phyloP scores from a whole-genome alignment of 2,113 vertebrate species.

The Vidua chalybeata region DNA sequence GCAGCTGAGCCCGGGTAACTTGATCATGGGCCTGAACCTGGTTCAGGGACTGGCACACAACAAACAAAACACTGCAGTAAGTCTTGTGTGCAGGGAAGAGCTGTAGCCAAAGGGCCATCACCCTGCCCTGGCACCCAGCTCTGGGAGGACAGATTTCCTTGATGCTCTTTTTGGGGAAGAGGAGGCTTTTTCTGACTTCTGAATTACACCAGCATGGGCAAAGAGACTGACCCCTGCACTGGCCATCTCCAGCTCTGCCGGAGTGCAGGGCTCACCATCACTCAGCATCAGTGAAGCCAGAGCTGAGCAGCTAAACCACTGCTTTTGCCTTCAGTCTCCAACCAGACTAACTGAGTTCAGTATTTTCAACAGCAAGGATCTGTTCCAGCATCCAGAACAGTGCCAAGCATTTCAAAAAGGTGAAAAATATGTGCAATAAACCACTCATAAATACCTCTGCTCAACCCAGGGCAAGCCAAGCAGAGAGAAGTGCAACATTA shows the following conservation, averaged over 20 bases:
- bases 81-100: background rate
- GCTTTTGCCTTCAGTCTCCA: background rate
- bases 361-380: constrained; percentile 11
- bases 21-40: background rate
- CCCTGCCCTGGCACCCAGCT: background rate
- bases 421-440: constrained; percentile 30
- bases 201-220: rapidly evolving
- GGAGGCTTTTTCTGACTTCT: background rate
- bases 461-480: background rate
- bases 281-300: background rate
- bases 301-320: background rate
- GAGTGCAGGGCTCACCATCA: background rate
- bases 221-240: background rate
- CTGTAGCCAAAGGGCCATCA: background rate
- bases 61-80: background rate
- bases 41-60: background rate
- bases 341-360: background rate
- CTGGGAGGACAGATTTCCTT: background rate
- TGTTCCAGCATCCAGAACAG: background rate
- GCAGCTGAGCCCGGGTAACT: background rate
- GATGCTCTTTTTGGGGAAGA: background rate
- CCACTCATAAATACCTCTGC: constrained; percentile 47
- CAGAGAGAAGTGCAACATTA: background rate
- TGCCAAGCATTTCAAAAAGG: constrained; percentile 43
- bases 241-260: background rate